Evolutionary conservation across 2,888 invertebrate species (phyloP).

Genomic region (Anoncus sp.): DNA sequence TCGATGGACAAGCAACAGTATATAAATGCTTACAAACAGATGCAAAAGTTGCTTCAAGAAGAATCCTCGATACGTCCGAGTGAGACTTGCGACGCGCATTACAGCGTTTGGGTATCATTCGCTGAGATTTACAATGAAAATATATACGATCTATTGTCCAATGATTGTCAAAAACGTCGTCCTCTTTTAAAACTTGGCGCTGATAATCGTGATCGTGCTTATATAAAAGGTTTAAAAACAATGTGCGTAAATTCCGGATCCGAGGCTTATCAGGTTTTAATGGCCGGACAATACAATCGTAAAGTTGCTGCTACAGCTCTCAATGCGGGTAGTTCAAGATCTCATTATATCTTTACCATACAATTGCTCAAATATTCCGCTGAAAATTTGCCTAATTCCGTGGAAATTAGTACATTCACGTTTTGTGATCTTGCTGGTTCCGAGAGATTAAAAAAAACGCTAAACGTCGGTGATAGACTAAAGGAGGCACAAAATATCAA

Average conservation of each 20-base stretch:
- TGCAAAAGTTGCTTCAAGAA: slow-evolving; percentile 77
- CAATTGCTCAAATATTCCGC: slow-evolving; percentile 88
- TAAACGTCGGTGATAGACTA: slow-evolving; percentile 91
- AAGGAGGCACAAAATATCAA: slow-evolving; percentile 97
- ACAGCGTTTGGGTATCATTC: slow-evolving; percentile 93
- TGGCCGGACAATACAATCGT: slow-evolving; percentile 91
- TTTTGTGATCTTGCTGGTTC: slow-evolving; percentile 98
- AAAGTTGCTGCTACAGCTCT: slow-evolving; percentile 93
- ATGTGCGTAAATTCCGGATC: slow-evolving; percentile 88
- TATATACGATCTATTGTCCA: slow-evolving; percentile 91
- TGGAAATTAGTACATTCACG: slow-evolving; percentile 79
- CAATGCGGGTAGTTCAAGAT: slow-evolving; percentile 94
- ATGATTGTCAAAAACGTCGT: slow-evolving; percentile 76
- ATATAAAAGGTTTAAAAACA: slow-evolving; percentile 82
- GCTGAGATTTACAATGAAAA: slow-evolving; percentile 97
- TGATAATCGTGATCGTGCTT: slow-evolving; percentile 76
- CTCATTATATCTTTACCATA: slow-evolving; percentile 96
- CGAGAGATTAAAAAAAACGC: slow-evolving; percentile 92
- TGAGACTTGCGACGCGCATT: slow-evolving; percentile 71
- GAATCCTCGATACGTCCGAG: slow-evolving; percentile 74
- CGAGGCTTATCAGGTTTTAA: slow-evolving; percentile 94
- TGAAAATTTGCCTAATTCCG: slow-evolving; percentile 74
- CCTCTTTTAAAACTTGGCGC: slow-evolving; percentile 76
- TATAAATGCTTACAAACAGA: slow-evolving; percentile 76
- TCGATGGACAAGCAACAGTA: slow-evolving; percentile 76